Evolutionary conservation across 92 coral and sea anemone genomes (phyloP).

Genomic region (Paragorgia papillata): DNA sequence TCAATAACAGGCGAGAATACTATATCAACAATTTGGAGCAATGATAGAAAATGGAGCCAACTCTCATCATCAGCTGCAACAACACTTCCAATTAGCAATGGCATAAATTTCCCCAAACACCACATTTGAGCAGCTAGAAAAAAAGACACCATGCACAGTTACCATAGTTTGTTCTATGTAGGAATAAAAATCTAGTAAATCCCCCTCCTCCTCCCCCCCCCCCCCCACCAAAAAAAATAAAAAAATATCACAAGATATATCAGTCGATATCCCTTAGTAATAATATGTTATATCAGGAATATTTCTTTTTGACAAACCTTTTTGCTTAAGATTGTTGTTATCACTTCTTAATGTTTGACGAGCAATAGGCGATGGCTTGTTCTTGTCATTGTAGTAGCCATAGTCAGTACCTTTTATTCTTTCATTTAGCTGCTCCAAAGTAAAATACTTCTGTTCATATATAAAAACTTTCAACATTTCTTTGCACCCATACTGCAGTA

Average conservation of each 20-base stretch:
- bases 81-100: constrained; percentile 33
- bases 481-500: constrained; percentile 20
- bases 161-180: too few relatives aligned
- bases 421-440: background rate
- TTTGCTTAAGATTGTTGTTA: constrained; percentile 51
- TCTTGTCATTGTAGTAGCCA: constrained; percentile 23
- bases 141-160: too few relatives aligned
- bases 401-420: background rate
- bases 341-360: constrained; percentile 37
- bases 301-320: constrained; percentile 12
- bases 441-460: constrained; percentile 7
- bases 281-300: too few relatives aligned
- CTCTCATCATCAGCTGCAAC: constrained; percentile 41
- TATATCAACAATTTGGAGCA: constrained; percentile 33
- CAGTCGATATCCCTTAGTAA: too few relatives aligned
- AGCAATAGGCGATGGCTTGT: constrained; percentile 52
- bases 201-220: too few relatives aligned
- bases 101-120: constrained; percentile 46
- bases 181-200: too few relatives aligned
- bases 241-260: too few relatives aligned
- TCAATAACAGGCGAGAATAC: constrained; percentile 33
- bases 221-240: too few relatives aligned
- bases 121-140: constrained; percentile 53
- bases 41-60: constrained; percentile 30
- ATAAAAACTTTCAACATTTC: constrained; percentile 18